These are phyloP conservation scores for Drosophila watanabei DNA, from an alignment of 1,140 invertebrate genomes.

Conservation along the genomic window DNA sequence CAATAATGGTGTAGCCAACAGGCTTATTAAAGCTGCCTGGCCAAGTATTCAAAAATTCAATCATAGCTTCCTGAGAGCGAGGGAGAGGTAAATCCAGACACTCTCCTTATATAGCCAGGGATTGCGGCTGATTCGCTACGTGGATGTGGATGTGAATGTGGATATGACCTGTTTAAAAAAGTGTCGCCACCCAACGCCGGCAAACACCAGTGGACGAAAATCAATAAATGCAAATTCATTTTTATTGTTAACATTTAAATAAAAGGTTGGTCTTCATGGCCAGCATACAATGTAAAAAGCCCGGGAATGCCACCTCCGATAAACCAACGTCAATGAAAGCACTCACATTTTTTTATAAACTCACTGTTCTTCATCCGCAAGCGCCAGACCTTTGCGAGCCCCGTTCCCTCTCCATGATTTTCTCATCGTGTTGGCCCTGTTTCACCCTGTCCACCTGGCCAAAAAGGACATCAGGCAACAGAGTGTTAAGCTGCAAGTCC, in stretches of 20 bases:
- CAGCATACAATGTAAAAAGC: constrained; percentile 55
- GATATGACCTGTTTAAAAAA: constrained; percentile 41
- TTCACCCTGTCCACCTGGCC: constrained; percentile 28
- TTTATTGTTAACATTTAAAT: constrained; percentile 66
- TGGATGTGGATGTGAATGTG: constrained; percentile 14
- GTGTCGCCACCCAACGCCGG: constrained; percentile 16
- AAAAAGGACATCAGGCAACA: constrained; percentile 28
- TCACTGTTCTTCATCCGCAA: constrained; percentile 34
- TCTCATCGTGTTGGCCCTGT: not conserved
- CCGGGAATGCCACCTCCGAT: constrained; percentile 52
- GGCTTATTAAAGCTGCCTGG: constrained; percentile 37
- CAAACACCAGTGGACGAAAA: constrained; percentile 28
- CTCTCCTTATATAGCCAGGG: not conserved
- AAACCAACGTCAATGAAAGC: constrained; percentile 61
- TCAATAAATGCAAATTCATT: constrained; percentile 65
- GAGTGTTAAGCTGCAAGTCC: constrained; percentile 32
- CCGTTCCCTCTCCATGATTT: not conserved
- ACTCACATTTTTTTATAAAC: constrained; percentile 43
- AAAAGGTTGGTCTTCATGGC: constrained; percentile 58
- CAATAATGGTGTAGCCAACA: constrained; percentile 22
- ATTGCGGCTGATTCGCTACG: constrained; percentile 21
- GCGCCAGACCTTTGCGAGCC: constrained; percentile 43
- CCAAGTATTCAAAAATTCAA: constrained; percentile 18
- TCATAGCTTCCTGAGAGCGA: not conserved
- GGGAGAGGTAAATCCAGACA: not conserved